Base-by-base conservation (phyloP, 2,888 invertebrate species). In the Anarsia innoxiella region DNA sequence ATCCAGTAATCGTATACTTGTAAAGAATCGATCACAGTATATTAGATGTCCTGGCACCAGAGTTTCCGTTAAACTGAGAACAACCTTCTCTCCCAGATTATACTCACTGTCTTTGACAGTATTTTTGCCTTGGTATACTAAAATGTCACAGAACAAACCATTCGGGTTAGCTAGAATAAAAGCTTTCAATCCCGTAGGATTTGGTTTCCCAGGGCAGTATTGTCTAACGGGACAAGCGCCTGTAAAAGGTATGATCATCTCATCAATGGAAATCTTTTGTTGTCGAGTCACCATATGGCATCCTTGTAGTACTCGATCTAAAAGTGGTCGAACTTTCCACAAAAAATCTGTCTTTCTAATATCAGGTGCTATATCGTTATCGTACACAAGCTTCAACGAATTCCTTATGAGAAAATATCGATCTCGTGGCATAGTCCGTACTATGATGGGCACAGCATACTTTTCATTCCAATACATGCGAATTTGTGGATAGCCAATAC, bases 281-380 rank as follows among this genome's bases (percentile, higher is more conserved):
- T 40, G n/a, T 31, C 32, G 15, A 8, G 14, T 15, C 33, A 39
- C 37, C 19, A 32, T 19, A 11, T 25, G 39, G 26, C 40, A 41
- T 12, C 44, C 41, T 38, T 31, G 35, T n/a, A 46, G 27, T 16
- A 44, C 26, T 28, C 31, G 28, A 34, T 40, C 23, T 25, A 42
- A 12, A 10, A 45, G 13, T 19, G 41, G 40, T 11, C 45, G 37
- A 32, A 48, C 45, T 30, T 48, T 45, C 44, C 45, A 48, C n/a
- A 48, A 14, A 33, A 39, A 42, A 25, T 42, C 45, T 2, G 36
- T 29, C 15, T 19, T 15, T 37, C 32, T 39, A 19, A 31, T 33
- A 38, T 37, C 36, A 28, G 33, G 25, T 16, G 37, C 39, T 11
- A 45, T 30, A 28, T 45, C 41, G 26, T 16, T 12, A 38, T 47